Percentiles rank a stretch among this genome's conserved stretches.
phyloP scores from a whole-genome alignment of 2,797 vertebrate species.

The Lycodopsis pacificus region DNA sequence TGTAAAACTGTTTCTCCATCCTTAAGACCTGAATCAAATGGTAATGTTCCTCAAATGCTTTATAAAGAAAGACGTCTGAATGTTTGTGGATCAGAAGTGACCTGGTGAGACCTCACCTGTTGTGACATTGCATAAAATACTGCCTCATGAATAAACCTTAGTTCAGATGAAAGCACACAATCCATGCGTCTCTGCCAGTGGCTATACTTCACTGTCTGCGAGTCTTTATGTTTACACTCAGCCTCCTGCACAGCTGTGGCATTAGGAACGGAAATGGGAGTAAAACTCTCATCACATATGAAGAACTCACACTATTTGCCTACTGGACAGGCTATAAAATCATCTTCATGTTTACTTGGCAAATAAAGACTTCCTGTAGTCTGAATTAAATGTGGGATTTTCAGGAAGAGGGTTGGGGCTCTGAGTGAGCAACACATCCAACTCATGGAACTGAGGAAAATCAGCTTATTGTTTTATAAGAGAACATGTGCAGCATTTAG shows the following conservation, averaged over 20 bases:
- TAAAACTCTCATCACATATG: neutral
- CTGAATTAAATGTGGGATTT: neutral
- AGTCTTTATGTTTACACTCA: conserved; percentile 5
- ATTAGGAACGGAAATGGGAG: neutral
- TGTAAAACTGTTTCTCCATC: neutral
- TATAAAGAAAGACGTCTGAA: neutral
- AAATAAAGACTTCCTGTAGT: neutral
- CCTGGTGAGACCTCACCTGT: neutral
- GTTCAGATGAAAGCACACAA: neutral
- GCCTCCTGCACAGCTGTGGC: conserved; percentile 3
- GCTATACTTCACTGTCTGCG: neutral
- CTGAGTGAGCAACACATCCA: neutral
- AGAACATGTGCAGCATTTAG: neutral
- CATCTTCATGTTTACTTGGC: neutral
- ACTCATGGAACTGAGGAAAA: neutral
- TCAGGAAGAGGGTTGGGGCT: too few species aligned
- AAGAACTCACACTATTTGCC: neutral
- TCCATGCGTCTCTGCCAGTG: too few species aligned
- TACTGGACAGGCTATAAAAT: neutral
- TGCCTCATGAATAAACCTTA: neutral
- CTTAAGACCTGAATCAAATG: neutral
- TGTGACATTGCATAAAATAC: neutral
- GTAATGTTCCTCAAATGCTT: neutral
- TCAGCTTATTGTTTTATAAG: neutral
- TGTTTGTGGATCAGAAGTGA: neutral